Conservation (phyloP, 2,888 invertebrate genomes). For the Mylabris sibirica region DNA sequence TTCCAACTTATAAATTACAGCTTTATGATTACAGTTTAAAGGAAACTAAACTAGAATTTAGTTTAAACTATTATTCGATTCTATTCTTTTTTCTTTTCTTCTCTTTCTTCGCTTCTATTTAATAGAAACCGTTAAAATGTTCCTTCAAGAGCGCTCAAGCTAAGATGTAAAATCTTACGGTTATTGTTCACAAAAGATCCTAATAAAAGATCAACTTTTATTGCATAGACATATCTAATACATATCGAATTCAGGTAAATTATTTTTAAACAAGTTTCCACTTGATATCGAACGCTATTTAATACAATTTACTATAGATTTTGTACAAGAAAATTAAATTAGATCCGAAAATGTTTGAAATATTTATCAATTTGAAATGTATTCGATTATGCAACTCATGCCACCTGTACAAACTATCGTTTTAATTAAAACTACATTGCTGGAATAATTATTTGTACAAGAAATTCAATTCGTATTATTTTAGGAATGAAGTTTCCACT, state of each 20-base stretch:
- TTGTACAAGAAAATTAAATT: conserved; percentile 1
- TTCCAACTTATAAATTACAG: neutral
- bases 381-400: neutral
- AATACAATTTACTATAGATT: neutral
- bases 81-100: neutral
- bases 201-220: conserved; percentile 1
- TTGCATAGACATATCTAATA: neutral
- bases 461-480: neutral
- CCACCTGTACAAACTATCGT: neutral
- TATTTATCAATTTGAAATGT: neutral
- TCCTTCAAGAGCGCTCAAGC: neutral
- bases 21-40: neutral
- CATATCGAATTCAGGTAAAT: neutral
- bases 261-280: neutral
- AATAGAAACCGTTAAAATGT: neutral
- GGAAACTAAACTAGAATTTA: neutral
- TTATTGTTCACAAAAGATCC: neutral
- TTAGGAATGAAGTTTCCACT: neutral
- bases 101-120: too few species aligned
- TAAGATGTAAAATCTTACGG: neutral
- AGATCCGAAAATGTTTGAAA: neutral
- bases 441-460: conserved; percentile 15
- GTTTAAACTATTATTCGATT: neutral
- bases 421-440: conserved; percentile 4
- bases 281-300: neutral